A percentile compares a stretch with the other conserved stretches of the same genome.
Evolutionary conservation across 2,888 invertebrate genomes (phyloP).

Genomic region (Eupithecia exiguata): DNA sequence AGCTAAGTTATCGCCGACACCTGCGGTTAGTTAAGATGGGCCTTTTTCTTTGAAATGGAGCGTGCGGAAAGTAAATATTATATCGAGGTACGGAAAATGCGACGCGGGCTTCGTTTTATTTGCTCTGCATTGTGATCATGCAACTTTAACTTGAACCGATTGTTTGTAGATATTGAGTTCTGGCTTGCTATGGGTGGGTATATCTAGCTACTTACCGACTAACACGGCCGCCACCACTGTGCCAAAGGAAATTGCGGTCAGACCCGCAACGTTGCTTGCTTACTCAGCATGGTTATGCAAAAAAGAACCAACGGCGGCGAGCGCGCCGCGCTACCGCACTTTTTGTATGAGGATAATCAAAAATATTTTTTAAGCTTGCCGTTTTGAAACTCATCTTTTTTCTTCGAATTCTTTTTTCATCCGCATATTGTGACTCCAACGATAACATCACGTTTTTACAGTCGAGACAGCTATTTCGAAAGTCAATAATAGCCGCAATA

Average conservation of each 20-base stretch:
- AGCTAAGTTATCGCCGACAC: constrained; percentile 26
- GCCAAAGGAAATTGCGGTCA: constrained; percentile 74
- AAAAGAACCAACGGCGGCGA: constrained; percentile 43
- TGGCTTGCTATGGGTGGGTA: constrained; percentile 55
- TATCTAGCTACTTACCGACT: constrained; percentile 46
- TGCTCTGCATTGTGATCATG: constrained; percentile 74
- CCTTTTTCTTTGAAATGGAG: constrained; percentile 53
- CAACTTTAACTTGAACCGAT: constrained; percentile 75
- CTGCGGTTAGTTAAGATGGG: constrained; percentile 37
- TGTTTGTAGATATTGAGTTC: constrained; percentile 70
- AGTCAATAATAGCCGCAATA: constrained; percentile 36
- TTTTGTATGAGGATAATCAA: constrained; percentile 17
- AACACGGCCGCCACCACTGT: constrained; percentile 43
- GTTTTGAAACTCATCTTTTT: constrained; percentile 4
- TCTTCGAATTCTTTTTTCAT: background rate
- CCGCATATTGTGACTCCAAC: constrained; percentile 3
- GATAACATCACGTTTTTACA: background rate
- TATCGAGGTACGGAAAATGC: constrained; percentile 59
- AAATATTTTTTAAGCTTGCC: background rate
- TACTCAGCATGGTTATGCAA: constrained; percentile 71
- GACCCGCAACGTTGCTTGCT: constrained; percentile 59
- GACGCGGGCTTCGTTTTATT: constrained; percentile 65
- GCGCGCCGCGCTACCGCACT: constrained; percentile 20
- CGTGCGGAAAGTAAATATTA: constrained; percentile 64
- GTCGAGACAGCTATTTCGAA: constrained; percentile 17